Evolutionary conservation across 2,797 vertebrate genomes (phyloP).

Genomic region (Mus minutoides): DNA sequence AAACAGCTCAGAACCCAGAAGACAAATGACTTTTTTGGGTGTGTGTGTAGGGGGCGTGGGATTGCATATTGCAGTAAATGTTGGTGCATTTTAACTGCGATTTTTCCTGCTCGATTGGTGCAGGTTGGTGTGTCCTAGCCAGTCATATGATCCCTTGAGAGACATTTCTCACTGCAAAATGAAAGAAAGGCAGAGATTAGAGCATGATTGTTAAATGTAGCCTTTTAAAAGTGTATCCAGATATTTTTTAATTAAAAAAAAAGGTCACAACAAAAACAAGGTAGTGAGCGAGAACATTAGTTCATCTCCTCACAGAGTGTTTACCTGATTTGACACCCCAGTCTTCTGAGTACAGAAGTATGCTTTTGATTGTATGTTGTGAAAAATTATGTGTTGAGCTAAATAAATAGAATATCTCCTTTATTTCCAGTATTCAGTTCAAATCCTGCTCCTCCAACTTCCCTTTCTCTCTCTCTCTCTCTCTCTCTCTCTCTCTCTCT

Average conservation of each 20-base stretch:
- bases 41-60: conserved; percentile 15
- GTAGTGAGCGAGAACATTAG: conserved; percentile 35
- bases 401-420: background rate
- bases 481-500: background rate
- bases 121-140: conserved; percentile 32
- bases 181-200: conserved; percentile 57
- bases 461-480: background rate
- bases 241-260: background rate
- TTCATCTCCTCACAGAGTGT: background rate
- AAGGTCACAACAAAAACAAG: conserved; percentile 31
- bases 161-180: conserved; percentile 59
- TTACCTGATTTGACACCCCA: background rate
- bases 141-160: background rate
- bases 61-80: conserved; percentile 72
- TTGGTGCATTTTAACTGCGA: conserved; percentile 67
- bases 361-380: conserved; percentile 53
- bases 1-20: conserved; percentile 79
- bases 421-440: conserved; percentile 50
- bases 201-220: conserved; percentile 50
- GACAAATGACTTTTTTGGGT: conserved; percentile 84
- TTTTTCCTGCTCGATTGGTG: conserved; percentile 61
- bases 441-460: conserved; percentile 49
- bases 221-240: conserved; percentile 37
- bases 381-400: conserved; percentile 9
- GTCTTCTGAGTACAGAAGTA: conserved; percentile 20